A percentile compares a stretch with the other conserved stretches of the same genome.
Evolutionary conservation across 1,140 invertebrate genomes (phyloP).

Genomic region (Nixonia krombeini): DNA sequence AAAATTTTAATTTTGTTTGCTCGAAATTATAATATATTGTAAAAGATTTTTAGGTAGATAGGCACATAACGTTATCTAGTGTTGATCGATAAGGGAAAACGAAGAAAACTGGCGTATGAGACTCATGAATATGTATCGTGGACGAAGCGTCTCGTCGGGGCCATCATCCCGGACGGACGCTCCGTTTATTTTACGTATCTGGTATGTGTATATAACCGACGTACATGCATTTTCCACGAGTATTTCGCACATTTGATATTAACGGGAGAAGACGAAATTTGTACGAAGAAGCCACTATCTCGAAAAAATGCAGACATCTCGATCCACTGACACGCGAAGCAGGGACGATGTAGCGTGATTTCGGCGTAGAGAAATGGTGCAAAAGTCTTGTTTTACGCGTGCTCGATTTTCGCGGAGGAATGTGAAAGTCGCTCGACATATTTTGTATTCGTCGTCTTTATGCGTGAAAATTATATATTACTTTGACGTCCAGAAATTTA

Average conservation of each 20-base stretch:
- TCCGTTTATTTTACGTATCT: too few species aligned
- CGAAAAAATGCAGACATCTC: conserved; percentile 27
- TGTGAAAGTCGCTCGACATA: neutral
- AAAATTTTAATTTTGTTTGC: conserved; percentile 52
- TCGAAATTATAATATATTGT: conserved; percentile 69
- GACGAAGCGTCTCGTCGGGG: too few species aligned
- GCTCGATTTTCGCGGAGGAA: too few species aligned
- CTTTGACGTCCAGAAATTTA: neutral
- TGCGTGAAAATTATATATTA: neutral
- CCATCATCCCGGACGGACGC: too few species aligned
- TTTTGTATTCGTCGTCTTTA: neutral
- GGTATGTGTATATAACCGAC: conserved; percentile 25
- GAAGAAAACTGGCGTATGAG: neutral
- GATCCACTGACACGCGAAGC: too few species aligned
- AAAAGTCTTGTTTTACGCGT: too few species aligned
- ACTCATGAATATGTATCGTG: too few species aligned
- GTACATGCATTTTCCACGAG: conserved; percentile 65
- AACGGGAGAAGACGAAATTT: too few species aligned
- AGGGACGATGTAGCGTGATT: too few species aligned
- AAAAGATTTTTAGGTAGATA: conserved; percentile 61
- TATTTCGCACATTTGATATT: conserved; percentile 71
- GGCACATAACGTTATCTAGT: conserved; percentile 62
- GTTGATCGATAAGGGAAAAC: too few species aligned
- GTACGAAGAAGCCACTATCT: conserved; percentile 42
- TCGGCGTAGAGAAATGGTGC: too few species aligned